phyloP scores from a whole-genome alignment of 2,888 invertebrate genomes.

The Drosophila neotestacea region DNA sequence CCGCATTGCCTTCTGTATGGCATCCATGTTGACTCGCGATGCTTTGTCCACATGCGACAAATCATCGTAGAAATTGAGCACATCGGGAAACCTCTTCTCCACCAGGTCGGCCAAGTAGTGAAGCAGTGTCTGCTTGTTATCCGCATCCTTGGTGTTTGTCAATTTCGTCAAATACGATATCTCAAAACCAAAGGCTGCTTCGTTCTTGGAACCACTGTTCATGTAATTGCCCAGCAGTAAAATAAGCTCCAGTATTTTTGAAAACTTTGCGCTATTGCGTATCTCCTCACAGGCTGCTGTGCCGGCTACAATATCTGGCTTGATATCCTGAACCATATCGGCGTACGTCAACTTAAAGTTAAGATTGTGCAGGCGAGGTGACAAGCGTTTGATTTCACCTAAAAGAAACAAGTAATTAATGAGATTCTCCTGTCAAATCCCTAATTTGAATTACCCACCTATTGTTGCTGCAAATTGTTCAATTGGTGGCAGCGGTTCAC shows the following conservation, averaged over 20 bases:
- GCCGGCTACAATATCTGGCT: conserved; percentile 94
- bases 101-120: conserved; percentile 96
- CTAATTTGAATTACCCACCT: conserved; percentile 77
- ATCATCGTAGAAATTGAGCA: conserved; percentile 93
- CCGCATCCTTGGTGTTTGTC: conserved; percentile 95
- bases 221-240: conserved; percentile 97
- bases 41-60: conserved; percentile 96
- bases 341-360: conserved; percentile 95
- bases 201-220: conserved; percentile 97
- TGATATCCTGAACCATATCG: conserved; percentile 89
- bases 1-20: conserved; percentile 91
- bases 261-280: conserved; percentile 94
- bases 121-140: conserved; percentile 96
- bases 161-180: conserved; percentile 97
- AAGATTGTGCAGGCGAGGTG: conserved; percentile 94
- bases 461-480: conserved; percentile 97
- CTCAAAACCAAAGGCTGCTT: conserved; percentile 97
- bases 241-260: conserved; percentile 94
- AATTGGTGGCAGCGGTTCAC: conserved; percentile 93
- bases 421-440: not conserved
- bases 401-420: not conserved
- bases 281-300: conserved; percentile 98
- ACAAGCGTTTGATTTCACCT: conserved; percentile 93
- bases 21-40: conserved; percentile 93
- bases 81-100: conserved; percentile 95